Conservation (phyloP, 2,797 vertebrate species). For the Micrastur ruficollis region DNA sequence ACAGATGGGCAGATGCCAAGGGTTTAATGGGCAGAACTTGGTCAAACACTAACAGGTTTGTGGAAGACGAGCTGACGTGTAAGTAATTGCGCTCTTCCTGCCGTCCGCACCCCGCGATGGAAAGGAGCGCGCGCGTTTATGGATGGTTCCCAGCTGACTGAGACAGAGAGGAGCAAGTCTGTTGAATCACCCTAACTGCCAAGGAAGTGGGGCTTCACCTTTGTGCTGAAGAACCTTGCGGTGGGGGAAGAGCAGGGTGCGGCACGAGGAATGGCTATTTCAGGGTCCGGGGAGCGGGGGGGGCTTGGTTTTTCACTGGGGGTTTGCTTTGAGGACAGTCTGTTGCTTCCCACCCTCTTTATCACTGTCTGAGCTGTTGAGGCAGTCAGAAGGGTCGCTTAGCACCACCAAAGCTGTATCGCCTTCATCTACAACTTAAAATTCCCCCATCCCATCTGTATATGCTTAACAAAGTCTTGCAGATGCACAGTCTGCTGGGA, state of each 20-base stretch:
- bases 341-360: neutral
- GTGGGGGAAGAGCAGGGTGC: neutral
- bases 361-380: neutral
- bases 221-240: neutral
- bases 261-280: neutral
- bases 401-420: neutral
- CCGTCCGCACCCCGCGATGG: neutral
- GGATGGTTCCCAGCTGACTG: neutral
- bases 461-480: neutral
- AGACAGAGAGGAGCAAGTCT: neutral
- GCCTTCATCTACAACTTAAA: neutral
- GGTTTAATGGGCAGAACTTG: neutral
- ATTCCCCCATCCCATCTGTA: neutral
- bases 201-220: neutral
- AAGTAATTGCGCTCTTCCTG: neutral
- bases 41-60: neutral
- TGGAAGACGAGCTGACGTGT: neutral
- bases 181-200: neutral
- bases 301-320: neutral
- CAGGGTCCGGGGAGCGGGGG: neutral
- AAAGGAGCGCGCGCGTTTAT: rapidly evolving
- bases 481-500: neutral
- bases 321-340: neutral
- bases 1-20: neutral
- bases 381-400: neutral